phyloP scores from a whole-genome alignment of 2,888 invertebrate species.

The Conops quadrifasciatus region DNA sequence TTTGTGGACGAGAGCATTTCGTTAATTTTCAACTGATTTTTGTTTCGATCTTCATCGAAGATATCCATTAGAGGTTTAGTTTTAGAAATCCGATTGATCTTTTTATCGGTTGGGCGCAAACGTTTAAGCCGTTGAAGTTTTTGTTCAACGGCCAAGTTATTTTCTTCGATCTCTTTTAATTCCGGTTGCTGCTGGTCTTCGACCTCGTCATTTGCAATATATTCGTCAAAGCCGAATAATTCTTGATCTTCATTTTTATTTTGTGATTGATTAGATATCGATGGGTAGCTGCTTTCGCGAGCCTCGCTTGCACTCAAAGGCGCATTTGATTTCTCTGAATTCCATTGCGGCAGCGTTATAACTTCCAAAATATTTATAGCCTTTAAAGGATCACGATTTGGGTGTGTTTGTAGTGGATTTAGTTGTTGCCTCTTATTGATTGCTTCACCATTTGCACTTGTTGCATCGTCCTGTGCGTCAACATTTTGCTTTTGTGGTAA shows the following conservation, averaged over 20 bases:
- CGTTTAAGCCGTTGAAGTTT: slow-evolving; percentile 50
- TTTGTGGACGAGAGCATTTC: slow-evolving; percentile 60
- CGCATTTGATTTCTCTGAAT: slow-evolving; percentile 40
- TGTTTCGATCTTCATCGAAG: slow-evolving; percentile 43
- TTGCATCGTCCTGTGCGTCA: neutral
- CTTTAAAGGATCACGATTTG: slow-evolving; percentile 56
- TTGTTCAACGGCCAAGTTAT: slow-evolving; percentile 46
- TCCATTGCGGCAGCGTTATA: slow-evolving; percentile 53
- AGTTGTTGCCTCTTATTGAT: slow-evolving; percentile 48
- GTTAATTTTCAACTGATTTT: slow-evolving; percentile 51
- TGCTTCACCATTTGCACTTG: slow-evolving; percentile 41
- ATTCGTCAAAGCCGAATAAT: slow-evolving; percentile 40
- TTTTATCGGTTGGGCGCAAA: slow-evolving; percentile 47
- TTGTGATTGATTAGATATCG: slow-evolving; percentile 3
- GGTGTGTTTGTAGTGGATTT: slow-evolving; percentile 52
- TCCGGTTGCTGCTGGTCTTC: neutral
- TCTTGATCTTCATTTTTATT: slow-evolving; percentile 1
- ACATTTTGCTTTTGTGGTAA: neutral
- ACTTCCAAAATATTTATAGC: slow-evolving; percentile 59
- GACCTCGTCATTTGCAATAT: slow-evolving; percentile 24
- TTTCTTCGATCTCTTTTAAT: slow-evolving; percentile 28
- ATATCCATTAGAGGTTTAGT: slow-evolving; percentile 36
- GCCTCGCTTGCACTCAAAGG: neutral
- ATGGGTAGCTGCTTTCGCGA: neutral
- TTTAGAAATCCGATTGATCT: slow-evolving; percentile 41